Conservation (phyloP, 1,140 invertebrate species). For the Nixonia krombeini region DNA sequence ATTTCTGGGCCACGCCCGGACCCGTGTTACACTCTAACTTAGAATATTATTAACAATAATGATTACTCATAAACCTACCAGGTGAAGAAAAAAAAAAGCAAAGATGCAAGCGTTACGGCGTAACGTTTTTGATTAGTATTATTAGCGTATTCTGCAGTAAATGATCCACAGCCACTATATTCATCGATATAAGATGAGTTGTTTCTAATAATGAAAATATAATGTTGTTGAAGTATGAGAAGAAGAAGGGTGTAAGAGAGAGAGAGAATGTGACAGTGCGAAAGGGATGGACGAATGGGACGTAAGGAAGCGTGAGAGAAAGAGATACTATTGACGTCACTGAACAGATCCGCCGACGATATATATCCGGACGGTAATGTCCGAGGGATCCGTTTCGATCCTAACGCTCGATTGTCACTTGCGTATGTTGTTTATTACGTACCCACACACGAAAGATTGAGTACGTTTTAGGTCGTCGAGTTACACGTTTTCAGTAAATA, state of each 20-base stretch:
- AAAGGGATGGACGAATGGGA: constrained; percentile 10
- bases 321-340: constrained; percentile 28
- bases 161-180: constrained; percentile 52
- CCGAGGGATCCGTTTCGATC: constrained; percentile 22
- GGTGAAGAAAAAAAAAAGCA: constrained; percentile 18
- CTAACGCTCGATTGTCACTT: constrained; percentile 36
- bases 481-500: constrained; percentile 19
- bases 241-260: constrained; percentile 4
- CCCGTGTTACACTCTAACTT: constrained; percentile 55
- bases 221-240: constrained; percentile 55
- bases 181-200: constrained; percentile 57
- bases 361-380: no score
- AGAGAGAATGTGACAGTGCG: constrained; percentile 6
- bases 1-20: constrained; percentile 54
- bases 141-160: constrained; percentile 54
- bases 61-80: constrained; percentile 43
- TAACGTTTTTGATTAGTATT: constrained; percentile 54
- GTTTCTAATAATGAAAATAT: constrained; percentile 62
- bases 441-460: constrained; percentile 33
- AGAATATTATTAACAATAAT: constrained; percentile 50
- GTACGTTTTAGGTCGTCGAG: no score
- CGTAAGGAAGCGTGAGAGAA: constrained; percentile 8
- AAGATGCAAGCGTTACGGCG: constrained; percentile 41
- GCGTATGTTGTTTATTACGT: constrained; percentile 46
- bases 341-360: no score